Base-by-base conservation (phyloP, 2,113 vertebrate species). In the Sebastes fasciatus region DNA sequence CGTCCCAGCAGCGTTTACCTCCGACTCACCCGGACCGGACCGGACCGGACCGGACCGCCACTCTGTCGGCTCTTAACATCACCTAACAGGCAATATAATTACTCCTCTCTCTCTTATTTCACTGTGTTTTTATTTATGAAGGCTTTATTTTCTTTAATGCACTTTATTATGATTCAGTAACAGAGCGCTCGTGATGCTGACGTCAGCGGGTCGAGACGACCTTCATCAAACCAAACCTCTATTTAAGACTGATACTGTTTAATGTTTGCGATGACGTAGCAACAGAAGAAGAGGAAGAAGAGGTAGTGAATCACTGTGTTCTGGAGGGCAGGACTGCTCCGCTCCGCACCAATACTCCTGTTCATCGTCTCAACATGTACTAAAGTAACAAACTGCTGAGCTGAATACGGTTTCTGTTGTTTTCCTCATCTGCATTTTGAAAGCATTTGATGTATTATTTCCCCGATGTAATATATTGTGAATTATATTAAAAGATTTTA, bases 401-500 rank as follows among this genome's bases (percentile, higher is more conserved):
- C 84, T 90, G 73, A 83, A 83, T 52, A 61, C 65, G 13, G 13
- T 68, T 80, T 65, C n/a, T 46, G 43, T 63, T 45, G 69, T 81
- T 89, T 85, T 89, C 74, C 85, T 86, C 75, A 63, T 84, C 80
- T 89, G 76, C 77, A 86, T 93, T 93, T 89, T 61, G 34, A 88
- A 89, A 89, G 76, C 34, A 83, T 85, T 77, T 89, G 77, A 86
- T 92, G 92, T 95, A 89, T 94, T 86, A 89, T 91, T 94, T 93
- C 88, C 75, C 83, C 83, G 16, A 40, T 95, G 93, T 94, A 93
- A 93, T 80, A 94, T 94, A 93, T 93, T 94, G 93, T 95, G 93
- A 92, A 92, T 90, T 95, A 86, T 89, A 95, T 91, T 95, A 94
- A 95, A 95, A 87, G 79, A 91, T 85, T 90, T 92, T 91, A 93